Conservation (phyloP, 2,113 vertebrate species). For the Calidris pygmaea region DNA sequence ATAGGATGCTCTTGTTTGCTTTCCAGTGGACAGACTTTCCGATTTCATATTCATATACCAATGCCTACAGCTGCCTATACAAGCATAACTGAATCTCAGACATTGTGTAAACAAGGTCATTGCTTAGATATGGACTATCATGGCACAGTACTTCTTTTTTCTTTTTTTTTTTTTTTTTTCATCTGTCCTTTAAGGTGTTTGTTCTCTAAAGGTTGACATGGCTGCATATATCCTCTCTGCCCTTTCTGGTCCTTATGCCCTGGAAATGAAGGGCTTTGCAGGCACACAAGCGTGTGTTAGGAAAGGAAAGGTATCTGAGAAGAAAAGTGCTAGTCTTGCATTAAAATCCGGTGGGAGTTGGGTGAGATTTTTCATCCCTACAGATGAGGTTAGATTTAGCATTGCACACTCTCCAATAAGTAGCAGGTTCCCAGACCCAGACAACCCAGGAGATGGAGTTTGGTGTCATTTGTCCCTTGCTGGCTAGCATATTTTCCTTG, state of each 20-base stretch:
- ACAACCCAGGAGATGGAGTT: background rate
- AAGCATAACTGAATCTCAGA: slow-evolving; percentile 59
- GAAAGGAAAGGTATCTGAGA: background rate
- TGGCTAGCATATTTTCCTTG: background rate
- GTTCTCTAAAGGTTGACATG: slow-evolving; percentile 66
- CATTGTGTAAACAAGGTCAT: slow-evolving; percentile 61
- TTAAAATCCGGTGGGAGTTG: background rate
- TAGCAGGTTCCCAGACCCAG: background rate
- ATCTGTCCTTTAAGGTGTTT: slow-evolving; percentile 59
- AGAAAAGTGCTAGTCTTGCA: background rate
- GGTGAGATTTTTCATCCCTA: background rate
- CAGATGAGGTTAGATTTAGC: background rate
- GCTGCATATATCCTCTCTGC: background rate
- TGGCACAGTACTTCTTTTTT: slow-evolving; percentile 36
- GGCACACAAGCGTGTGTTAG: background rate
- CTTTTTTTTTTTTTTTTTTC: background rate
- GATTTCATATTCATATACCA: slow-evolving; percentile 70
- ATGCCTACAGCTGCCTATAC: slow-evolving; percentile 67
- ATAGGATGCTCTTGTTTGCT: slow-evolving; percentile 67
- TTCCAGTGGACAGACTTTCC: slow-evolving; percentile 67
- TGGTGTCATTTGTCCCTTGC: background rate
- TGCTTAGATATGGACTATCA: slow-evolving; percentile 69
- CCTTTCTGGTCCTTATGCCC: background rate
- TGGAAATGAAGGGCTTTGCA: background rate
- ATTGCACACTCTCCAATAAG: background rate